A percentile compares a stretch with the other conserved stretches of the same genome.
Evolutionary conservation across 1,140 invertebrate genomes (phyloP).

Genomic region (Brachionus paranguensis): DNA sequence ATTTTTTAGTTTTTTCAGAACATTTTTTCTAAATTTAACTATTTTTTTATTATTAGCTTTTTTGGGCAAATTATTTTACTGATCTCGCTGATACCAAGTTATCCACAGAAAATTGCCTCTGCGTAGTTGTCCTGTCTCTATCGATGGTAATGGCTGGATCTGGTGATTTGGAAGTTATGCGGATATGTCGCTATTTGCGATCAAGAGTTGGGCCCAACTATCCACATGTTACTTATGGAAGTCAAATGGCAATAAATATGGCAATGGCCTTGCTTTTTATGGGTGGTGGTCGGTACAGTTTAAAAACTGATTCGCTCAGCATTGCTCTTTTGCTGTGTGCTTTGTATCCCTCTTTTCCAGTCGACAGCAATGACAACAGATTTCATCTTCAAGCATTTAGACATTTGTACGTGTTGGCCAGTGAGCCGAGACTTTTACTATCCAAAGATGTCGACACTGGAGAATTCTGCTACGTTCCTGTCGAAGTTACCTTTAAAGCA

Average conservation of each 20-base stretch:
- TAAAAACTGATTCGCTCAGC: slow-evolving; percentile 73
- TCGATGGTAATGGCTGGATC: slow-evolving; percentile 78
- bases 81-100: not conserved
- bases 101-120: slow-evolving; percentile 28
- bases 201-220: slow-evolving; percentile 58
- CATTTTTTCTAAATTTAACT: not conserved
- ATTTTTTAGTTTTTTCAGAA: too few relatives aligned
- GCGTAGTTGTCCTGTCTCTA: slow-evolving; percentile 32
- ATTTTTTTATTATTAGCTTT: not conserved
- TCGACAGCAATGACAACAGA: slow-evolving; percentile 89
- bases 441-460: slow-evolving; percentile 75
- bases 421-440: slow-evolving; percentile 76
- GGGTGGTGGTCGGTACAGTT: slow-evolving; percentile 77
- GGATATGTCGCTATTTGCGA: slow-evolving; percentile 75
- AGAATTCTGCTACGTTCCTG: slow-evolving; percentile 53
- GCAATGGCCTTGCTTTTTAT: slow-evolving; percentile 83
- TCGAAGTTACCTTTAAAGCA: slow-evolving; percentile 29
- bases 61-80: slow-evolving; percentile 36
- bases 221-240: slow-evolving; percentile 73
- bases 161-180: slow-evolving; percentile 76
- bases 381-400: slow-evolving; percentile 82
- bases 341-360: slow-evolving; percentile 92
- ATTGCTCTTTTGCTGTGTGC: slow-evolving; percentile 82
- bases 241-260: slow-evolving; percentile 88
- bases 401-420: slow-evolving; percentile 87